Base-by-base conservation (phyloP, 2,888 invertebrate genomes). In the Disparrhopalites patrizii region DNA sequence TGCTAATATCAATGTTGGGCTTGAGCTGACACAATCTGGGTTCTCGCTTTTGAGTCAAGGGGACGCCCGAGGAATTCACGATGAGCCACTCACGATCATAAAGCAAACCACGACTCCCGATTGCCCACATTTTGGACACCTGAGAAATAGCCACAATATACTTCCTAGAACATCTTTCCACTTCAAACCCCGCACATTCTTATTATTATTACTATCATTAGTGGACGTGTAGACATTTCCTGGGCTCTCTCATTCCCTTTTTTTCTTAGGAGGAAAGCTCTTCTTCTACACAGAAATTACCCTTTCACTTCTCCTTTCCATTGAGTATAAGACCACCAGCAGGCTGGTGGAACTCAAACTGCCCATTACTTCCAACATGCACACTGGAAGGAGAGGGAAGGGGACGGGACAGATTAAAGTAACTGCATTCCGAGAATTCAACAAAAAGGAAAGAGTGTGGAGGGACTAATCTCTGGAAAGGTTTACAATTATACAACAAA, bases 61-160 rank as follows among this genome's bases (percentile, higher is more conserved):
- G 89, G 68, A 89, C 85, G 18, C 94, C 94, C 76, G 86, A 83
- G 8, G 86, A 84, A 76, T 87, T 89, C 7, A 93, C 84, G 68
- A 98, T 87, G 91, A 96, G 93, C 94, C 95, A 98, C 77, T 89
- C 86, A 72, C 97, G 84, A 79, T 98, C 98, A 79, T 88, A 93
- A 76, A 87, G 83, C 33, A 98, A 83, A 0, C 97, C 97, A 76
- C 86, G 87, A 0, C 80, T 76, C 13, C 87, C 87, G 62, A 96
- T 79, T 66, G 82, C 81, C 94, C 96, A 96, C 7, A 82, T 78
- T 33, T 68, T 70, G 15, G 70, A 62, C 62, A 74, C 72, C 74
- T 74, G 66, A 67, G 64, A 57, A 55, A 68, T 57, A 55, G 54
- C 62, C 51, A 61, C 52, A 57, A 70, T 33, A 33, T 27, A n/a